Percentiles rank a stretch among this genome's conserved stretches.
These are phyloP conservation scores for Nyctibius bracteatus DNA, from an alignment of 2,113 vertebrate species.

Conservation along the genomic window DNA sequence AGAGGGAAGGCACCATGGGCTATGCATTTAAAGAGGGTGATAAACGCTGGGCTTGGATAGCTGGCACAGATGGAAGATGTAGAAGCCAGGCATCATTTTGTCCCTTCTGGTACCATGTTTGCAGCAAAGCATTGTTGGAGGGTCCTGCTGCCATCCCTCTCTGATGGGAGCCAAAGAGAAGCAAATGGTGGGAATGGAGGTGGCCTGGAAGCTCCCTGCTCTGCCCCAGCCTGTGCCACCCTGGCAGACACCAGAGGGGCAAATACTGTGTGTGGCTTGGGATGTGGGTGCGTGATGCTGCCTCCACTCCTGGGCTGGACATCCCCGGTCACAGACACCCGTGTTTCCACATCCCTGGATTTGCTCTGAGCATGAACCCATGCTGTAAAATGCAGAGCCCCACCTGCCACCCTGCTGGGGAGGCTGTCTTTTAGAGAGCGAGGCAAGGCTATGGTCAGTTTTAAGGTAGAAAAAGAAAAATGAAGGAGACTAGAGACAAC, in stretches of 20 bases:
- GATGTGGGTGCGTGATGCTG: neutral
- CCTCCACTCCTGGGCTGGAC: accelerated
- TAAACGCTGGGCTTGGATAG: neutral
- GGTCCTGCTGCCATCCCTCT: neutral
- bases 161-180: neutral
- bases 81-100: neutral
- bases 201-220: neutral
- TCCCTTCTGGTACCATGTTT: neutral
- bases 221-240: neutral
- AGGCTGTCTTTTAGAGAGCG: neutral
- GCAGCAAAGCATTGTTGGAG: accelerated
- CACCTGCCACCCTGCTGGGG: accelerated
- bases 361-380: neutral
- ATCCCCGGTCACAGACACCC: neutral
- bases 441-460: neutral
- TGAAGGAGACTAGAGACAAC: neutral
- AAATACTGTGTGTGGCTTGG: neutral
- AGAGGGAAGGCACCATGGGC: neutral
- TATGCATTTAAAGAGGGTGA: neutral
- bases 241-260: neutral
- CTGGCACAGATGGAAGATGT: neutral
- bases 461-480: neutral
- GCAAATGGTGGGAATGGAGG: neutral
- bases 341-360: neutral
- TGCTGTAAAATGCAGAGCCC: neutral